phyloP scores from a whole-genome alignment of 2,888 invertebrate genomes.

The Oscheius sp. region DNA sequence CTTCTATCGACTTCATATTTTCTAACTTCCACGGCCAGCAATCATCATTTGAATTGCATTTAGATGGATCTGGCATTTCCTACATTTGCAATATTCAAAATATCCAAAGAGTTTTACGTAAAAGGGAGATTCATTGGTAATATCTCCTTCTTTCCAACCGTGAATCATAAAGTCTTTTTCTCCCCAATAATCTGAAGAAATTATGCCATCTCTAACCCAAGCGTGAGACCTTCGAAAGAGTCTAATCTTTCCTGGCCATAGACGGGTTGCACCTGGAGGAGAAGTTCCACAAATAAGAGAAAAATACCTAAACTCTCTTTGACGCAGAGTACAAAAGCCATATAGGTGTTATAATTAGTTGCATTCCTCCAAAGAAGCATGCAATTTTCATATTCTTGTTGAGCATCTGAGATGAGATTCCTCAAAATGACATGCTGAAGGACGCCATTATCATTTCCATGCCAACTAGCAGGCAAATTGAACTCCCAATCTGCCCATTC shows the following conservation, averaged over 20 bases:
- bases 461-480: slow-evolving; percentile 56
- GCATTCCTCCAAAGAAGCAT: slow-evolving; percentile 59
- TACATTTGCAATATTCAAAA: no score
- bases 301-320: slow-evolving; percentile 53
- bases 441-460: slow-evolving; percentile 66
- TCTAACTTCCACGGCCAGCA: slow-evolving; percentile 38
- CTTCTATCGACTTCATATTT: slow-evolving; percentile 34
- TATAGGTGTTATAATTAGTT: slow-evolving; percentile 61
- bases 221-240: slow-evolving; percentile 58
- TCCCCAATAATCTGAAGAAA: slow-evolving; percentile 49
- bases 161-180: slow-evolving; percentile 61
- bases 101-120: slow-evolving; percentile 37
- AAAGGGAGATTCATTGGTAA: slow-evolving; percentile 56
- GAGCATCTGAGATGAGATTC: slow-evolving; percentile 53
- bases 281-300: background rate
- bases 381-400: slow-evolving; percentile 53
- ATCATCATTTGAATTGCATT: slow-evolving; percentile 35
- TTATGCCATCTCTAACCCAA: slow-evolving; percentile 59
- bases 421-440: slow-evolving; percentile 64
- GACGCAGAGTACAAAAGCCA: slow-evolving; percentile 65
- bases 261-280: slow-evolving; percentile 40
- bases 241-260: slow-evolving; percentile 59
- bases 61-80: slow-evolving; percentile 34
- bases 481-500: slow-evolving; percentile 61
- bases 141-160: slow-evolving; percentile 56